A percentile compares a stretch with the other conserved stretches of the same genome.
phyloP scores from a whole-genome alignment of 2,888 invertebrate species.

The Mimachlamys varia region DNA sequence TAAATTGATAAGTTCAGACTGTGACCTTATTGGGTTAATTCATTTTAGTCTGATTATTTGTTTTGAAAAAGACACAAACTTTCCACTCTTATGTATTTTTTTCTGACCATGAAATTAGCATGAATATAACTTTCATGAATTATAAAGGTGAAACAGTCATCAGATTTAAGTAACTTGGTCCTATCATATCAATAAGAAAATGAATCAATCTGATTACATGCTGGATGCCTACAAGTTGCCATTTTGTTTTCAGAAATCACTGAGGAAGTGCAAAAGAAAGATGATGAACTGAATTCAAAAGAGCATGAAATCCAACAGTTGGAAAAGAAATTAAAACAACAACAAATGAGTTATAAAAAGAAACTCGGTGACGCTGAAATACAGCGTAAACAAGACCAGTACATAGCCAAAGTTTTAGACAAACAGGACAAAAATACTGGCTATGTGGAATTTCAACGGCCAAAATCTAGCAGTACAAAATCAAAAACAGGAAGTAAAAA shows the following conservation, averaged over 20 bases:
- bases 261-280: slow-evolving; percentile 62
- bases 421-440: slow-evolving; percentile 59
- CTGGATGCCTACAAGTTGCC: too few relatives aligned
- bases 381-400: slow-evolving; percentile 64
- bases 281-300: slow-evolving; percentile 60
- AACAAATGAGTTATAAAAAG: slow-evolving; percentile 63
- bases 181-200: too few relatives aligned
- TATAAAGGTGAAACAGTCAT: too few relatives aligned
- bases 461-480: background rate
- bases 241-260: slow-evolving; percentile 57
- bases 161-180: too few relatives aligned
- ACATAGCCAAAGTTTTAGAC: slow-evolving; percentile 61
- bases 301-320: slow-evolving; percentile 62
- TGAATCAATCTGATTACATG: too few relatives aligned
- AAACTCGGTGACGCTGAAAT: slow-evolving; percentile 64
- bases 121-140: too few relatives aligned
- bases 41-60: too few relatives aligned
- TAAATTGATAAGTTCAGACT: too few relatives aligned
- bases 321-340: slow-evolving; percentile 60
- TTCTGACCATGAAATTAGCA: too few relatives aligned
- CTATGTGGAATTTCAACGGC: background rate
- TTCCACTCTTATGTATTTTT: too few relatives aligned
- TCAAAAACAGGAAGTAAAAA: background rate
- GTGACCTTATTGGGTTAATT: too few relatives aligned
- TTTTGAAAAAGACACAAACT: too few relatives aligned